Evolutionary conservation across 2,113 vertebrate genomes (phyloP).

Genomic region (Platichthys flesus): DNA sequence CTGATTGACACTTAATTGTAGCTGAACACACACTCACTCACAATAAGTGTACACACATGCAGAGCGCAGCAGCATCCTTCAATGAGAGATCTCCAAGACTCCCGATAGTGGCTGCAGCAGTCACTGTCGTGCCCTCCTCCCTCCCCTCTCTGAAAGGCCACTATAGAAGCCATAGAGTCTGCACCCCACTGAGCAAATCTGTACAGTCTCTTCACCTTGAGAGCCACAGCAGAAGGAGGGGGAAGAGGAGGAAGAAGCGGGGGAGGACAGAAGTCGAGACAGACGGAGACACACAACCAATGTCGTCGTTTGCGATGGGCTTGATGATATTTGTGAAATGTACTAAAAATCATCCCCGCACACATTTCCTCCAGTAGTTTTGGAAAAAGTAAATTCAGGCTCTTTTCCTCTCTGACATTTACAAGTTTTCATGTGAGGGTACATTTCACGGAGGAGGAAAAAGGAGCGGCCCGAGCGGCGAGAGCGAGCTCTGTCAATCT

Average conservation of each 20-base stretch:
- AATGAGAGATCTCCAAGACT: constrained; percentile 46
- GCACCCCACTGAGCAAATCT: constrained; percentile 49
- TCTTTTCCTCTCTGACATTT: neutral
- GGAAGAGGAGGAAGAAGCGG: neutral
- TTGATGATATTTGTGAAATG: neutral
- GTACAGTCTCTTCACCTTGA: constrained; percentile 58
- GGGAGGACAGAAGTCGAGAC: constrained; percentile 10
- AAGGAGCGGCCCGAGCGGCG: constrained; percentile 35
- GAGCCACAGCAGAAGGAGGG: constrained; percentile 38
- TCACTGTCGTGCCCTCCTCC: constrained; percentile 8
- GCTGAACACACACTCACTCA: constrained; percentile 5
- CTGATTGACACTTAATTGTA: constrained; percentile 76
- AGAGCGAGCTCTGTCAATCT: constrained; percentile 68
- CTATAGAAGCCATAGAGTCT: constrained; percentile 54
- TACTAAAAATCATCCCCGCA: neutral
- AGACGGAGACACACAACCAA: too few species aligned
- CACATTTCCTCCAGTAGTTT: constrained; percentile 37
- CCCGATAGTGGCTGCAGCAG: constrained; percentile 26
- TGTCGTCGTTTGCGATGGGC: neutral
- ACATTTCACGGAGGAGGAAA: constrained; percentile 4
- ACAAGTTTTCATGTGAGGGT: constrained; percentile 27
- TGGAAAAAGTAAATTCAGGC: constrained; percentile 35
- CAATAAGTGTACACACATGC: constrained; percentile 23
- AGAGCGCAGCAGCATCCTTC: constrained; percentile 50
- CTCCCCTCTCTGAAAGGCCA: constrained; percentile 39